Evolutionary conservation across 2,888 invertebrate genomes (phyloP).

Genomic region (Ditula angustiorana): DNA sequence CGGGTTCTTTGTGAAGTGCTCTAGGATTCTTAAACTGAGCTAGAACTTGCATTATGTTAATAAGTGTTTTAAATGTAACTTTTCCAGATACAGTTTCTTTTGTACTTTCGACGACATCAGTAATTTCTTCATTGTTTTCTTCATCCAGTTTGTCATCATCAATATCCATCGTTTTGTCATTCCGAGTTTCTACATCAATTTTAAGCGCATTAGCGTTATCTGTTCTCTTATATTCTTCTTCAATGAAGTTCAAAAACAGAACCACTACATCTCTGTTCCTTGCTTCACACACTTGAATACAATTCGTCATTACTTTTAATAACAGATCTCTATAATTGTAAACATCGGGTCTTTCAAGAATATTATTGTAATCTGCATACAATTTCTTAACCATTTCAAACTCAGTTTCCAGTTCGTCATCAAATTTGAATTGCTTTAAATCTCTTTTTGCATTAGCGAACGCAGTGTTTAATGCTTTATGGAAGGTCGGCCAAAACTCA

Average conservation of each 20-base stretch:
- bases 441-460: constrained; percentile 76
- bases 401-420: constrained; percentile 66
- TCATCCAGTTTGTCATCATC: constrained; percentile 65
- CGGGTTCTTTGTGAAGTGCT: constrained; percentile 90
- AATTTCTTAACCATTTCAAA: constrained; percentile 63
- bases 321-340: constrained; percentile 91
- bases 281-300: constrained; percentile 91
- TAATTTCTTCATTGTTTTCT: constrained; percentile 67
- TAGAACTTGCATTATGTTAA: constrained; percentile 90
- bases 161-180: constrained; percentile 68
- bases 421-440: constrained; percentile 64
- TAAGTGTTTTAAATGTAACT: constrained; percentile 82
- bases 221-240: constrained; percentile 83
- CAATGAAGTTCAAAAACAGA: constrained; percentile 92
- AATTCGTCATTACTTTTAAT: constrained; percentile 91
- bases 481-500: constrained; percentile 91
- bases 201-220: constrained; percentile 68
- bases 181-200: constrained; percentile 87
- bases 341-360: constrained; percentile 88
- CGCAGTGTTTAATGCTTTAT: constrained; percentile 84
- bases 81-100: constrained; percentile 73
- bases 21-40: constrained; percentile 92
- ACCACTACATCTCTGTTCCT: constrained; percentile 92
- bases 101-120: constrained; percentile 61
- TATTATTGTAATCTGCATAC: constrained; percentile 70